These are phyloP conservation scores for Leptodirus hochenwartii DNA, from an alignment of 2,888 invertebrate species.

Conservation along the genomic window DNA sequence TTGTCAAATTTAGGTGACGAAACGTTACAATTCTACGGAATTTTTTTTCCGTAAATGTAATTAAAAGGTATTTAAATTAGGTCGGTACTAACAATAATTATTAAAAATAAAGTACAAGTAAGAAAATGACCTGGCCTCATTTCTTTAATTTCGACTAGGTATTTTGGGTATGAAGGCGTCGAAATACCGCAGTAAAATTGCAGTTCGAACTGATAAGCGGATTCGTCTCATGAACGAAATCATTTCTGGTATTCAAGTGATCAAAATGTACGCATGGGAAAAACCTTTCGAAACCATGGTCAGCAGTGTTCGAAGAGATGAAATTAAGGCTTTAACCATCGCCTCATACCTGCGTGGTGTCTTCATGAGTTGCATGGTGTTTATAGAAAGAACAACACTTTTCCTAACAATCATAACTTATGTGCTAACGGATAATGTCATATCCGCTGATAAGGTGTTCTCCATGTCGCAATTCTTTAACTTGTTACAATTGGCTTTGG, in stretches of 20 bases:
- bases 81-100: neutral
- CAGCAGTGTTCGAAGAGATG: constrained; percentile 12
- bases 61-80: too few species aligned
- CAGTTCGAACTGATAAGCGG: constrained; percentile 37
- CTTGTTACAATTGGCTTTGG: constrained; percentile 32
- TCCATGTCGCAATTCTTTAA: constrained; percentile 31
- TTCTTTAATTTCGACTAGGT: constrained; percentile 10
- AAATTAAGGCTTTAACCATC: constrained; percentile 15
- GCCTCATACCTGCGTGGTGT: constrained; percentile 43
- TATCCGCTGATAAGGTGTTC: constrained; percentile 29
- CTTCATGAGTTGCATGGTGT: constrained; percentile 55
- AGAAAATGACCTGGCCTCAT: neutral
- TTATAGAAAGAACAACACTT: constrained; percentile 63
- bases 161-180: constrained; percentile 14
- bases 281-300: constrained; percentile 34
- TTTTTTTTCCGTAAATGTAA: too few species aligned
- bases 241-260: constrained; percentile 46
- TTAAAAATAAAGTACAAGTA: neutral
- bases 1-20: too few species aligned
- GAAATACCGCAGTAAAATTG: constrained; percentile 23
- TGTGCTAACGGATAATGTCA: constrained; percentile 42
- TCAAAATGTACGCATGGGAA: constrained; percentile 62
- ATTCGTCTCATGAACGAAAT: constrained; percentile 52
- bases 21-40: too few species aligned
- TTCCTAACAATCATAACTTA: constrained; percentile 60